These are phyloP conservation scores for Tetragonula carbonaria DNA, from an alignment of 2,888 invertebrate species.

Conservation along the genomic window DNA sequence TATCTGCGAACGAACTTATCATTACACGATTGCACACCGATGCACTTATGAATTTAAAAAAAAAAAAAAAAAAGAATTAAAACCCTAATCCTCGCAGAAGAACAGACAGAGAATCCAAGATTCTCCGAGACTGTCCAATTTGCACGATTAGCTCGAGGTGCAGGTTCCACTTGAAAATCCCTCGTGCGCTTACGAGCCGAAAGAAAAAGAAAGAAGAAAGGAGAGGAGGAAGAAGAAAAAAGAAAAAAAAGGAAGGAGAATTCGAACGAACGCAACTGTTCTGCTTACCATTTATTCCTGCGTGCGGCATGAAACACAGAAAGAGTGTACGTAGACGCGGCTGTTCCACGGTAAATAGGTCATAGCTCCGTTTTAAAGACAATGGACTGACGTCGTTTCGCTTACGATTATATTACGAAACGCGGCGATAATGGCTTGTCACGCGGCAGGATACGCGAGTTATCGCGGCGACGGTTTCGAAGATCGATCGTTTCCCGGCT, in stretches of 20 bases:
- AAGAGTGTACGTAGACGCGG: conserved; percentile 66
- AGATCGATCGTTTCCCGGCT: conserved; percentile 31
- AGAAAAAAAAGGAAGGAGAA: background rate
- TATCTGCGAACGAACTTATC: no score
- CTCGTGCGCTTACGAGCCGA: background rate
- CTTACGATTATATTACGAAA: conserved; percentile 56
- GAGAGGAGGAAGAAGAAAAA: no score
- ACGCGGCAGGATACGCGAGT: conserved; percentile 42
- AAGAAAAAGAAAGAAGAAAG: conserved; percentile 10
- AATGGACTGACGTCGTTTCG: conserved; percentile 64
- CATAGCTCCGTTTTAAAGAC: conserved; percentile 62
- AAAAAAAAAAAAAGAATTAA: no score
- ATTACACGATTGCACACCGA: no score
- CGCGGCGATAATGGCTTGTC: conserved; percentile 57
- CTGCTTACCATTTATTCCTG: conserved; percentile 83
- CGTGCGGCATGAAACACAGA: conserved; percentile 80
- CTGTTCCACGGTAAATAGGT: conserved; percentile 63
- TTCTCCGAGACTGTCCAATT: no score
- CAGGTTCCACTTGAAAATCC: no score
- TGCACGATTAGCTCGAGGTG: no score
- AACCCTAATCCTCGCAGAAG: no score
- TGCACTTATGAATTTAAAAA: no score
- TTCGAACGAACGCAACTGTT: conserved; percentile 30
- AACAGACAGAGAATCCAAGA: no score
- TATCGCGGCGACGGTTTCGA: conserved; percentile 35